Evolutionary conservation across 2,797 vertebrate species (phyloP).

Genomic region (Hippopotamyrus pictus): DNA sequence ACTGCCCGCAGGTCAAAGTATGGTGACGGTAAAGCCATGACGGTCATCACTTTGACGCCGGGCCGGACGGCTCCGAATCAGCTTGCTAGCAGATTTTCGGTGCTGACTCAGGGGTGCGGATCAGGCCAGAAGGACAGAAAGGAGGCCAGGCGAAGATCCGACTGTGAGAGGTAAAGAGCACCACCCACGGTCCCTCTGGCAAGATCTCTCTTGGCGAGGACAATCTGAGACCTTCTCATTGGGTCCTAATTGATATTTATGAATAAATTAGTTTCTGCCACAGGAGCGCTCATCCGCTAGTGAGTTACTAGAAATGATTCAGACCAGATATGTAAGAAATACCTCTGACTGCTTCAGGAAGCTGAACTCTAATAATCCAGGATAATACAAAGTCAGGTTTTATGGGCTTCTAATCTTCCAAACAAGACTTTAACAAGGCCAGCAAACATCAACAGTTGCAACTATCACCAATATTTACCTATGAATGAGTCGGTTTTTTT

Average conservation of each 20-base stretch:
- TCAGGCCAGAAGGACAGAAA: neutral
- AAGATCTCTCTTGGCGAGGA: neutral
- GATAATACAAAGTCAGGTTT: neutral
- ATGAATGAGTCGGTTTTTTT: neutral
- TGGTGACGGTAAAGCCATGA: neutral
- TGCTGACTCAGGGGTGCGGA: neutral
- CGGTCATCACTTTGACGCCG: neutral
- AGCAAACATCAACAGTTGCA: neutral
- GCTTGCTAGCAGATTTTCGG: neutral
- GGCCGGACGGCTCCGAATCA: neutral
- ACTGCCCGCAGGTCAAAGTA: neutral
- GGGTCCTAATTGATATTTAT: neutral
- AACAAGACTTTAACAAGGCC: neutral
- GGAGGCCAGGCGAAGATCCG: neutral
- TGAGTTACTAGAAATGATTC: neutral
- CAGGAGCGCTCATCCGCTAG: neutral
- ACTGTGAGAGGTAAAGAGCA: neutral
- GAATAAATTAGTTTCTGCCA: neutral
- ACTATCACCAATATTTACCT: neutral
- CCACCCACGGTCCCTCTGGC: constrained; percentile 12
- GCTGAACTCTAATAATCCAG: neutral
- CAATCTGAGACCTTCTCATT: neutral
- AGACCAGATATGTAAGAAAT: neutral
- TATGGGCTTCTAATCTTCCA: neutral
- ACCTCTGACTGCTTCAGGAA: neutral